These are phyloP conservation scores for Stenopsyche tienmushanensis DNA, from an alignment of 1,140 invertebrate genomes.

Conservation along the genomic window DNA sequence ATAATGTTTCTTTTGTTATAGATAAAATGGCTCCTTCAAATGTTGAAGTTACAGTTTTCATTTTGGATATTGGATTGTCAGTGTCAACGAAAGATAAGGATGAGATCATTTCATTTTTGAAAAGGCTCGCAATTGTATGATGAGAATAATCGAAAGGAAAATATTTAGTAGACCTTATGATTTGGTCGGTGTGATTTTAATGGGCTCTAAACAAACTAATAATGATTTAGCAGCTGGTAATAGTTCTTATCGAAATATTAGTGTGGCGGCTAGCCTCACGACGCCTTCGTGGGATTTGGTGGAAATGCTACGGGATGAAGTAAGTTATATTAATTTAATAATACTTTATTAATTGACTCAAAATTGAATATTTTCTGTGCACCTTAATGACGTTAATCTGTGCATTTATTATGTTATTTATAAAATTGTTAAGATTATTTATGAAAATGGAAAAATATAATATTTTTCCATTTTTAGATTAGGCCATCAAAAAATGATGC, in stretches of 20 bases:
- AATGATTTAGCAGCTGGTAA: conserved; percentile 45
- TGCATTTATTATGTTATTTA: too few relatives aligned
- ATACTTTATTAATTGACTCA: neutral
- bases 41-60: conserved; percentile 49
- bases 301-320: conserved; percentile 27
- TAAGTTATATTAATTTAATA: conserved; percentile 22
- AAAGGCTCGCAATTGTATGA: conserved; percentile 45
- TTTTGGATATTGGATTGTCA: conserved; percentile 51
- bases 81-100: conserved; percentile 44
- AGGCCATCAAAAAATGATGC: conserved; percentile 47
- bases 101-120: conserved; percentile 48
- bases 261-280: conserved; percentile 14
- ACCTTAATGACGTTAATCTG: too few relatives aligned
- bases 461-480: conserved; percentile 41
- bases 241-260: conserved; percentile 37
- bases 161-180: conserved; percentile 51
- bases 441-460: too few relatives aligned
- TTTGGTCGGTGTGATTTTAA: conserved; percentile 47
- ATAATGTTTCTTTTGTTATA: too few relatives aligned
- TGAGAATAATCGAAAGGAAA: conserved; percentile 51
- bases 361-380: neutral
- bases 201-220: conserved; percentile 49
- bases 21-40: conserved; percentile 47
- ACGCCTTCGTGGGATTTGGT: conserved; percentile 32
- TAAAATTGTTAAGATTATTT: too few relatives aligned